Evolutionary conservation across 2,888 invertebrate genomes (phyloP).

Genomic region (Sceliomorpha sp.): DNA sequence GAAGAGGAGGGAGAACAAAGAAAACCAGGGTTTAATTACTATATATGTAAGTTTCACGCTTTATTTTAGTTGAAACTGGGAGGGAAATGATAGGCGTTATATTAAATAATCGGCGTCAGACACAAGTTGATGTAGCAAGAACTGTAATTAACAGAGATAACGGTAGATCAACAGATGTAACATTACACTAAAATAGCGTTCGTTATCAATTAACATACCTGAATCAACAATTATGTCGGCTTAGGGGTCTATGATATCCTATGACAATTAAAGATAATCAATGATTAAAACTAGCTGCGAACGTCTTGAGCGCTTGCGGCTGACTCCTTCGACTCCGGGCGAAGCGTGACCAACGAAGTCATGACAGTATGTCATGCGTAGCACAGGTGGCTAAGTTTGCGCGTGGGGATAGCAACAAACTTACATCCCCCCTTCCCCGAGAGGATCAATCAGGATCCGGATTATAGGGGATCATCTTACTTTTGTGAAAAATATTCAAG

Average conservation of each 20-base stretch:
- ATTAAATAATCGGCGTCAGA: neutral
- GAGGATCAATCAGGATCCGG: conserved; percentile 25
- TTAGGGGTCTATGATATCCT: conserved; percentile 4
- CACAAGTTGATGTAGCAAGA: no score
- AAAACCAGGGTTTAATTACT: no score
- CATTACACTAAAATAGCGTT: conserved; percentile 2
- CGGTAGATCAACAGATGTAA: neutral
- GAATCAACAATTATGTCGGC: conserved; percentile 10
- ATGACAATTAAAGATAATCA: neutral
- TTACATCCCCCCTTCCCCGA: conserved; percentile 41
- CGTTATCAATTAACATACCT: neutral
- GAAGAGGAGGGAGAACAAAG: no score
- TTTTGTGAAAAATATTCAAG: conserved; percentile 52
- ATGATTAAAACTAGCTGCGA: neutral
- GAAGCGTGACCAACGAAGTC: conserved; percentile 5
- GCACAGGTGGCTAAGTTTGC: conserved; percentile 3
- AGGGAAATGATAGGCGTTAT: neutral
- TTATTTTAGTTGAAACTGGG: neutral
- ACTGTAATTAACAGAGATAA: conserved; percentile 1
- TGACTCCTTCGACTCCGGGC: conserved; percentile 8
- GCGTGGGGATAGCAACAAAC: no score
- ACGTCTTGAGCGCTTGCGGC: conserved; percentile 5
- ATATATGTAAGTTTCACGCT: conserved; percentile 1
- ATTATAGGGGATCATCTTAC: conserved; percentile 47
- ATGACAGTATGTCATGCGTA: conserved; percentile 4